Percentiles rank a stretch among this genome's conserved stretches.
phyloP scores from a whole-genome alignment of 1,140 invertebrate genomes.

The Drosophila chauvacae region DNA sequence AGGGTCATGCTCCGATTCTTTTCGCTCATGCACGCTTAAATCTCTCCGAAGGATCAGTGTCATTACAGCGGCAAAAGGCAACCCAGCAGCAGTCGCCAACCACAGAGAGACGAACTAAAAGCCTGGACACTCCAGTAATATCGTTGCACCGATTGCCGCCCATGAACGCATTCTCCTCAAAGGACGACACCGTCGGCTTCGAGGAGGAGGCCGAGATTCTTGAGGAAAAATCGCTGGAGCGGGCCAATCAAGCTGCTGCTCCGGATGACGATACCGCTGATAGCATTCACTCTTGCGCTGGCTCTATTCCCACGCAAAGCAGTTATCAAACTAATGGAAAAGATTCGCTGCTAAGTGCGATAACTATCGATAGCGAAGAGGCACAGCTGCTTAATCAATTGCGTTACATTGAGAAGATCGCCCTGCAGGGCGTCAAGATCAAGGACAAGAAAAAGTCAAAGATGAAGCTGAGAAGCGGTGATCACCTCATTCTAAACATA shows the following conservation, averaged over 20 bases:
- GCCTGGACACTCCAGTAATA: conserved; percentile 92
- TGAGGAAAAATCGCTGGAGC: conserved; percentile 86
- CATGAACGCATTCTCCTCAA: conserved; percentile 94
- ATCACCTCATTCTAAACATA: conserved; percentile 83
- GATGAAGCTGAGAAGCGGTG: conserved; percentile 80
- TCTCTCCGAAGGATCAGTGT: conserved; percentile 91
- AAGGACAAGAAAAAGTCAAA: conserved; percentile 83
- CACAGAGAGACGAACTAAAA: conserved; percentile 90
- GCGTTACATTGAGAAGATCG: conserved; percentile 81
- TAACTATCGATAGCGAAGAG: conserved; percentile 87
- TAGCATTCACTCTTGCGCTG: conserved; percentile 80
- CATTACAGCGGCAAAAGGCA: conserved; percentile 90
- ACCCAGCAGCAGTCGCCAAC: conserved; percentile 88
- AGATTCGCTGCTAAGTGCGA: conserved; percentile 73
- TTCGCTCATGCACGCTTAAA: conserved; percentile 92
- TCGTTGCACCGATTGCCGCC: conserved; percentile 90
- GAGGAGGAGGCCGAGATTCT: conserved; percentile 88
- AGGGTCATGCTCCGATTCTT: conserved; percentile 90
- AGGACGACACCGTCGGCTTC: conserved; percentile 92
- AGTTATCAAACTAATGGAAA: conserved; percentile 53
- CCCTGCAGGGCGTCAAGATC: conserved; percentile 83
- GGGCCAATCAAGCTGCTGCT: conserved; percentile 24
- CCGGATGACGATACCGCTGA: conserved; percentile 76
- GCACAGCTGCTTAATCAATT: conserved; percentile 85
- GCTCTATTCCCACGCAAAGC: conserved; percentile 78